A percentile compares a stretch with the other conserved stretches of the same genome.
phyloP scores from a whole-genome alignment of 2,888 invertebrate species.

The Liposcelis brunnea region DNA sequence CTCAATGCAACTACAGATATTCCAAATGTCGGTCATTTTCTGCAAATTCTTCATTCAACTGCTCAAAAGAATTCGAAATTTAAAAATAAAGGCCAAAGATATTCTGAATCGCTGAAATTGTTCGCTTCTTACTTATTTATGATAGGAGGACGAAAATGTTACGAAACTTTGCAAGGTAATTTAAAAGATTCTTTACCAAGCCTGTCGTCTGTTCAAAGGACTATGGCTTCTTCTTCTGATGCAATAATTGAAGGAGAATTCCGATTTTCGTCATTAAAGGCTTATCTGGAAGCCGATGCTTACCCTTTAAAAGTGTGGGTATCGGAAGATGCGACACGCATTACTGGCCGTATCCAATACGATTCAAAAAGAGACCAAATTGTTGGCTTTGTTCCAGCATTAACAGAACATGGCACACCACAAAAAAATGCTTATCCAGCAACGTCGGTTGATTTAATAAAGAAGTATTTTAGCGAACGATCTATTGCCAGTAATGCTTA shows the following conservation, averaged over 20 bases:
- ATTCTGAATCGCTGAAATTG: neutral
- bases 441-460: neutral
- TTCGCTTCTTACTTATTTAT: constrained; percentile 14
- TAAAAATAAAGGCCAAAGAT: neutral
- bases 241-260: constrained; percentile 16
- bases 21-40: neutral
- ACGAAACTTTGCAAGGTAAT: constrained; percentile 17
- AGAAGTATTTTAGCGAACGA: neutral
- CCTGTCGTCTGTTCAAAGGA: constrained; percentile 9
- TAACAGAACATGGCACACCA: constrained; percentile 1
- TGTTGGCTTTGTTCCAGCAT: neutral
- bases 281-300: constrained; percentile 14
- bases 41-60: neutral
- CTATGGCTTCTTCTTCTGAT: neutral
- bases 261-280: constrained; percentile 15
- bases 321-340: constrained; percentile 18
- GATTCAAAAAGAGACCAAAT: constrained; percentile 11
- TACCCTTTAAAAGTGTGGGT: constrained; percentile 15
- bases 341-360: constrained; percentile 16
- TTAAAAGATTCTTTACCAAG: constrained; percentile 15
- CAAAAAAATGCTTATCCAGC: neutral
- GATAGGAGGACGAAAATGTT: constrained; percentile 16
- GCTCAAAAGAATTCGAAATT: neutral
- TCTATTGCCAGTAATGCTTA: neutral
- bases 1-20: neutral